phyloP scores from a whole-genome alignment of 2,888 invertebrate genomes.

The Callinectes sapidus region DNA sequence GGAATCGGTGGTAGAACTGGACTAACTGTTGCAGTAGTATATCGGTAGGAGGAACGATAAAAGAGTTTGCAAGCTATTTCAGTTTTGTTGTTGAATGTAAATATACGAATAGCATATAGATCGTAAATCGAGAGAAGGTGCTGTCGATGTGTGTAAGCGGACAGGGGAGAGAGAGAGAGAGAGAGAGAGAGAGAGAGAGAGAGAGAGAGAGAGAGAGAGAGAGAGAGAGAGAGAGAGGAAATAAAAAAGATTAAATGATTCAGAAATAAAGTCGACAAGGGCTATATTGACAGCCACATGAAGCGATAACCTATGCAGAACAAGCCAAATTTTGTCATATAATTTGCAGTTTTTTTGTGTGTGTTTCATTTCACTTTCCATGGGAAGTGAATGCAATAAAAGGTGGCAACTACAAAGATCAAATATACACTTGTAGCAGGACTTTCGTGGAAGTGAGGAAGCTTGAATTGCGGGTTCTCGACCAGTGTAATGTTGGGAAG shows the following conservation, averaged over 20 bases:
- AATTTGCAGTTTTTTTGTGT: neutral
- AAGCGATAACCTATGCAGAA: neutral
- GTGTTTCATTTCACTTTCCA: neutral
- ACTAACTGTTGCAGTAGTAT: neutral
- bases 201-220: neutral
- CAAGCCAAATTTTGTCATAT: neutral
- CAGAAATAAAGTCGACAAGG: neutral
- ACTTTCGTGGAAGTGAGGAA: slow-evolving; percentile 16
- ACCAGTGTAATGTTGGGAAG: neutral
- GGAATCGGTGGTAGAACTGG: neutral
- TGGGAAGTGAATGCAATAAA: neutral
- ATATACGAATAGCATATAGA: neutral
- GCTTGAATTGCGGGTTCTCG: slow-evolving; percentile 5
- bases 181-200: neutral
- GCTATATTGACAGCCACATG: neutral
- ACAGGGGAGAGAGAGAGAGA: neutral
- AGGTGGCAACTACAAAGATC: neutral
- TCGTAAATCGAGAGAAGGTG: neutral
- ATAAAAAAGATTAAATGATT: neutral
- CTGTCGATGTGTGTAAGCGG: neutral
- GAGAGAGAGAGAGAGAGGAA: neutral
- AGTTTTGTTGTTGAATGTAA: neutral
- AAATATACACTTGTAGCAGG: neutral
- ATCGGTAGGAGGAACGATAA: neutral
- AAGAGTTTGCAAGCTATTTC: neutral